Evolutionary conservation across 1,140 invertebrate species (phyloP).

Genomic region (Solenopsis invicta): DNA sequence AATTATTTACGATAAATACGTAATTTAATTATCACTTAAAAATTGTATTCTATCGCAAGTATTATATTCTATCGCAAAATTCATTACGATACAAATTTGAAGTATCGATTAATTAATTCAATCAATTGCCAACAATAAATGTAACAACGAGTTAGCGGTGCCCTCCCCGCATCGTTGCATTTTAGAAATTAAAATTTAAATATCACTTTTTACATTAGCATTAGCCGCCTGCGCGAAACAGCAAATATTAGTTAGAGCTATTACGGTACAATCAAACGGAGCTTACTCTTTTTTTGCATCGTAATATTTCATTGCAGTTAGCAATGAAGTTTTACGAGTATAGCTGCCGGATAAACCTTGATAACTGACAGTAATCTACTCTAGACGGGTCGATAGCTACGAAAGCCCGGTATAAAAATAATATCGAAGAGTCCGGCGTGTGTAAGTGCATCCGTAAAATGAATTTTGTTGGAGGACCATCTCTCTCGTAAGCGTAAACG

Average conservation of each 20-base stretch:
- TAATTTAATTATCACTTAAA: not conserved
- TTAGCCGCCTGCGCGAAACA: not conserved
- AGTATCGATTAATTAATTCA: conserved; percentile 3
- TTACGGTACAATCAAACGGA: conserved; percentile 32
- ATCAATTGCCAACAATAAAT: conserved; percentile 1
- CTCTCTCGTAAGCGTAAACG: conserved; percentile 28
- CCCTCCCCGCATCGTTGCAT: not conserved
- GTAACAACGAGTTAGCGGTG: not conserved
- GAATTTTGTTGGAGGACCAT: conserved; percentile 71
- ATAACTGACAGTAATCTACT: conserved; percentile 67
- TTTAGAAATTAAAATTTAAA: not conserved
- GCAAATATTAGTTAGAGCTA: conserved; percentile 13
- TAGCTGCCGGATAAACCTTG: conserved; percentile 59
- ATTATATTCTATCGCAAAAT: not conserved
- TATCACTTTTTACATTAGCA: not conserved
- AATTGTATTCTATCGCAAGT: not conserved
- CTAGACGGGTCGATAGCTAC: conserved; percentile 61
- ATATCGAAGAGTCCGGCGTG: conserved; percentile 67
- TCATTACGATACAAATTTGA: not conserved
- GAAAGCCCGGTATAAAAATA: conserved; percentile 67
- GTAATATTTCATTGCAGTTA: conserved; percentile 52
- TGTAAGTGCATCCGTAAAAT: conserved; percentile 71
- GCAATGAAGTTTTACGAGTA: conserved; percentile 50
- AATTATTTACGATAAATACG: not conserved
- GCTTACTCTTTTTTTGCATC: conserved; percentile 38